Evolutionary conservation across 1,140 invertebrate species (phyloP), one percentile per base, ranked within the genome.

Genomic region (Drosophila pruinosa): DNA sequence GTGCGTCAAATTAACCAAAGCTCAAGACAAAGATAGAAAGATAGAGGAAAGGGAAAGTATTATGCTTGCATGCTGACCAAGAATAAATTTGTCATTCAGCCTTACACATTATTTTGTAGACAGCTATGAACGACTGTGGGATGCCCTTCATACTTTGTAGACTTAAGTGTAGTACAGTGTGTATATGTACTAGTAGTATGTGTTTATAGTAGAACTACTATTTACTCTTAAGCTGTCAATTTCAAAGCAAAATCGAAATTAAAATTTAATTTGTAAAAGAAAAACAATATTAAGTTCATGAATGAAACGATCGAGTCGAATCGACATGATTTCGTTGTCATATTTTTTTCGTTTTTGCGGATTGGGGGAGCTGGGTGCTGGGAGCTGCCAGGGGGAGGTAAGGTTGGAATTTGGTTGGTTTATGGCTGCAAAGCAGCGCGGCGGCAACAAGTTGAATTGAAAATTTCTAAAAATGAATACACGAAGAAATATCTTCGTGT

Each of bases 401-500:
- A 34, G 75, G 58, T 65, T 67, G 62, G 53, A 47, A 36, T 41
- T 52, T 28, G n/a, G 47, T 52, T 53, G 41, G 57, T 78, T 85
- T 83, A 85, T 83, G 77, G 77, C 73, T 45, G 47, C 53, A 65
- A 65, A 58, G 69, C 67, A 56, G 8, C 50, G 64, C 64, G 41
- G 36, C 78, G 82, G 82, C 82, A 89, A 89, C 78, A 89, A 89
- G 83, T 89, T 88, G 82, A 68, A 89, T 89, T 88, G n/a, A n/a
- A n/a, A n/a, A n/a, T 75, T 88, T 88, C 82, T 88, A 88, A 88
- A 88, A 88, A 76, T 88, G 82, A 88, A 88, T 74, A 72, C 76
- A 81, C 82, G 86, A 86, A 86, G 86, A 86, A 86, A 78, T 89
- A 88, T 77, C 83, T 83, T 88, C 82, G 82, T 89, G 50, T 88